Evolutionary conservation across 1,140 invertebrate genomes (phyloP).

Genomic region (Phymorhynchus buccinoides): DNA sequence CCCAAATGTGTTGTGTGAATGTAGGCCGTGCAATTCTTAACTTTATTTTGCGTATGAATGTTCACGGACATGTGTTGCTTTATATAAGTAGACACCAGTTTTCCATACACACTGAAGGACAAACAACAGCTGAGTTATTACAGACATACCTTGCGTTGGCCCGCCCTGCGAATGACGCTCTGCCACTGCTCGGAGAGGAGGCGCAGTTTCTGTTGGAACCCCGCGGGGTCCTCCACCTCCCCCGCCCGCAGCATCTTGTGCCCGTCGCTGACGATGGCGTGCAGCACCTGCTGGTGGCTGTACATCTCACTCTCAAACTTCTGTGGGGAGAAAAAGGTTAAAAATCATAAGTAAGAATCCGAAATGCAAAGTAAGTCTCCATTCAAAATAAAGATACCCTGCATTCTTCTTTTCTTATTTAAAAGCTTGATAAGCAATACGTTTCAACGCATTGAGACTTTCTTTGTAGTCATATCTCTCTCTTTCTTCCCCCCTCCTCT

Average conservation of each 20-base stretch:
- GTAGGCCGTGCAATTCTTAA: no score
- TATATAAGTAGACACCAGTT: no score
- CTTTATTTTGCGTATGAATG: no score
- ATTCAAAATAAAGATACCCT: neutral
- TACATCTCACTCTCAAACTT: constrained; percentile 68
- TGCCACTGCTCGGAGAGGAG: constrained; percentile 88
- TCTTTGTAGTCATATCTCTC: neutral
- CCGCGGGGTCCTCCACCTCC: constrained; percentile 62
- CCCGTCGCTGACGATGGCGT: constrained; percentile 70
- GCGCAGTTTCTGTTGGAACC: constrained; percentile 80
- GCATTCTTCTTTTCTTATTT: neutral
- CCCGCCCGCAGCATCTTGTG: constrained; percentile 67
- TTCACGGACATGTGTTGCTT: no score
- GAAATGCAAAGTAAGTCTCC: no score
- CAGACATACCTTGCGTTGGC: constrained; percentile 89
- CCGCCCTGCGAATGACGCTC: constrained; percentile 85
- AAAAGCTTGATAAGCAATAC: no score
- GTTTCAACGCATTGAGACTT: no score
- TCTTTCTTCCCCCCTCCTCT: neutral
- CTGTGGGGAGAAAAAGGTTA: constrained; percentile 47
- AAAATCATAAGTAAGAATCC: no score
- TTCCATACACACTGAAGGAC: no score
- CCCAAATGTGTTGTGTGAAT: no score
- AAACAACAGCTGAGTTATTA: no score
- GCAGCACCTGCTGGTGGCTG: constrained; percentile 69